A percentile compares a stretch with the other conserved stretches of the same genome.
Evolutionary conservation across 2,113 vertebrate species (phyloP).

Genomic region (Salvator merianae): DNA sequence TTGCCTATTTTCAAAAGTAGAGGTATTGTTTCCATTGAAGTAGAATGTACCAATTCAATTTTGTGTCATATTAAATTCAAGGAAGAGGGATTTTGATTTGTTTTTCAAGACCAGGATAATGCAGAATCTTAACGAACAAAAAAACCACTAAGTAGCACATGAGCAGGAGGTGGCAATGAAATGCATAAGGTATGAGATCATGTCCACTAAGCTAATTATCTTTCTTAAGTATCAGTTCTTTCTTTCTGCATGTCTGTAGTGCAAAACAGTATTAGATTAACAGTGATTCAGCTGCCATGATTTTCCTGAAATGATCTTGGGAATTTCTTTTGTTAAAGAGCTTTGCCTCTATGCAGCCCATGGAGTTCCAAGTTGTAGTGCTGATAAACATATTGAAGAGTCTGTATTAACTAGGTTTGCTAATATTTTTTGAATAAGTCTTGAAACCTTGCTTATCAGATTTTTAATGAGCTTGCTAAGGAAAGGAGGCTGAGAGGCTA

Average conservation of each 20-base stretch:
- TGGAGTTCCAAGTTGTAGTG: not conserved
- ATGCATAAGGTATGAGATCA: not conserved
- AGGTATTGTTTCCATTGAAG: not conserved
- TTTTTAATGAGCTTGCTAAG: too few relatives aligned
- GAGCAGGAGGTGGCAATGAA: not conserved
- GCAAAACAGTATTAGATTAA: not conserved
- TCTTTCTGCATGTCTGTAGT: not conserved
- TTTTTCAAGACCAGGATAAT: not conserved
- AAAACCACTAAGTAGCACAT: not conserved
- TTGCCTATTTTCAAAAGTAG: not conserved
- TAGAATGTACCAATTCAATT: not conserved
- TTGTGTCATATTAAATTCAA: not conserved
- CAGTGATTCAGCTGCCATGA: not conserved
- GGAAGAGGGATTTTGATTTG: not conserved
- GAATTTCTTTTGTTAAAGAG: not conserved
- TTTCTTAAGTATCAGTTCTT: not conserved
- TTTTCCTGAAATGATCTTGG: not conserved
- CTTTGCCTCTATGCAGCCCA: not conserved
- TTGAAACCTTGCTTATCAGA: too few relatives aligned
- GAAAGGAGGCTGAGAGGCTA: constrained; percentile 7
- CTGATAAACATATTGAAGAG: not conserved
- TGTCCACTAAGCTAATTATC: not conserved
- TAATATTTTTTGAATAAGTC: constrained; percentile 7
- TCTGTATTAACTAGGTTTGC: constrained; percentile 2
- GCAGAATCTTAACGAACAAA: not conserved